These are phyloP conservation scores for Rostratula benghalensis DNA, from an alignment of 2,113 vertebrate species.

Conservation along the genomic window DNA sequence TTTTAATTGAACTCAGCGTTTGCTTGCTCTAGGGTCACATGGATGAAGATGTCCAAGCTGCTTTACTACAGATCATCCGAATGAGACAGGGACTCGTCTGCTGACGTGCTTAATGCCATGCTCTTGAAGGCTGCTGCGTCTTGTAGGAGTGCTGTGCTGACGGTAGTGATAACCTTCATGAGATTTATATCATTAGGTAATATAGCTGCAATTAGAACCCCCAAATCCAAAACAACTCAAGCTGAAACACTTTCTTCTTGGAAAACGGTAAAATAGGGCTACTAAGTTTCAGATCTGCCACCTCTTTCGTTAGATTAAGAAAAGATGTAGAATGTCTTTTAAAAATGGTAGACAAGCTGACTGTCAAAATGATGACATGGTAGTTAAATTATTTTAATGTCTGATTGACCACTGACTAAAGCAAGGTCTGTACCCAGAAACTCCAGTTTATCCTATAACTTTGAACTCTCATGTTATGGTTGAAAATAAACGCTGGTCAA, in stretches of 20 bases:
- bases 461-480: neutral
- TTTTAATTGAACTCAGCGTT: accelerated
- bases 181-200: neutral
- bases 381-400: constrained; percentile 22
- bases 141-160: neutral
- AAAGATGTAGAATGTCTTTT: neutral
- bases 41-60: constrained; percentile 97
- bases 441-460: neutral
- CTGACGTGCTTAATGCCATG: constrained; percentile 43
- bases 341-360: neutral
- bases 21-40: constrained; percentile 88
- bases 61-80: constrained; percentile 94
- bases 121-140: neutral
- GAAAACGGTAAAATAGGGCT: neutral
- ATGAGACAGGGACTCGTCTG: constrained; percentile 97
- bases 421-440: neutral
- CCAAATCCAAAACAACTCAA: neutral
- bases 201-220: neutral
- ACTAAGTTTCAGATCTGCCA: neutral
- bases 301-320: neutral
- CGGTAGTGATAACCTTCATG: neutral
- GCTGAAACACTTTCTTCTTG: neutral
- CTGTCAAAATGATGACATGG: constrained; percentile 67
- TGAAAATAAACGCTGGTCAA: neutral
- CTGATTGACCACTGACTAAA: constrained; percentile 42